phyloP scores from a whole-genome alignment of 2,888 invertebrate species.

The Chalcosyrphus nemorum region DNA sequence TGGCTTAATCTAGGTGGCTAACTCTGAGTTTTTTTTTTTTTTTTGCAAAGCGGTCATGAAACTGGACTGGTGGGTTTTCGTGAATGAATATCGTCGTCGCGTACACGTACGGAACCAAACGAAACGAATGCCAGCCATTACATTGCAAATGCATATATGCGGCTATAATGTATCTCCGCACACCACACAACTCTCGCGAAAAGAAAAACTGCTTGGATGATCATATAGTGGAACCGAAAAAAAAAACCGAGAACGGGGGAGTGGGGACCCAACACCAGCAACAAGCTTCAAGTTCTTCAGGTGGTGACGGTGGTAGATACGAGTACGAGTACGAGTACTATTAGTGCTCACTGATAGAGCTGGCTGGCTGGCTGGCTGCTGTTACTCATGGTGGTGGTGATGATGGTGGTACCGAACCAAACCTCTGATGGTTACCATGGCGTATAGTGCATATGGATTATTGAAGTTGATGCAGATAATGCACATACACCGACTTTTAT shows the following conservation, averaged over 20 bases:
- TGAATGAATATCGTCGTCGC: slow-evolving; percentile 71
- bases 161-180: slow-evolving; percentile 51
- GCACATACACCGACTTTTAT: slow-evolving; percentile 48
- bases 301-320: slow-evolving; percentile 63
- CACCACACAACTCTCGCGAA: slow-evolving; percentile 40
- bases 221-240: slow-evolving; percentile 70
- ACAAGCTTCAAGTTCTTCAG: slow-evolving; percentile 71
- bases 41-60: slow-evolving; percentile 68
- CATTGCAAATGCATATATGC: slow-evolving; percentile 63
- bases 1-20: slow-evolving; percentile 66
- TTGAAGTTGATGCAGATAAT: slow-evolving; percentile 72
- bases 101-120: slow-evolving; percentile 59
- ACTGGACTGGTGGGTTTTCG: slow-evolving; percentile 73
- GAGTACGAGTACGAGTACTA: no score
- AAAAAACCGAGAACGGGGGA: slow-evolving; percentile 10
- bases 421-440: slow-evolving; percentile 60
- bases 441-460: slow-evolving; percentile 63
- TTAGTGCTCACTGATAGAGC: slow-evolving; percentile 6
- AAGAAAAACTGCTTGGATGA: slow-evolving; percentile 66
- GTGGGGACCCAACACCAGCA: neutral
- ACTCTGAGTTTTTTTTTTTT: slow-evolving; percentile 31
- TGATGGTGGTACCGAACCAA: slow-evolving; percentile 51
- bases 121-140: slow-evolving; percentile 63
- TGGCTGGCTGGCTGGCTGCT: neutral
- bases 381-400: slow-evolving; percentile 22